Conservation (phyloP, 2,113 vertebrate genomes). For the Poeciliopsis retropinna region DNA sequence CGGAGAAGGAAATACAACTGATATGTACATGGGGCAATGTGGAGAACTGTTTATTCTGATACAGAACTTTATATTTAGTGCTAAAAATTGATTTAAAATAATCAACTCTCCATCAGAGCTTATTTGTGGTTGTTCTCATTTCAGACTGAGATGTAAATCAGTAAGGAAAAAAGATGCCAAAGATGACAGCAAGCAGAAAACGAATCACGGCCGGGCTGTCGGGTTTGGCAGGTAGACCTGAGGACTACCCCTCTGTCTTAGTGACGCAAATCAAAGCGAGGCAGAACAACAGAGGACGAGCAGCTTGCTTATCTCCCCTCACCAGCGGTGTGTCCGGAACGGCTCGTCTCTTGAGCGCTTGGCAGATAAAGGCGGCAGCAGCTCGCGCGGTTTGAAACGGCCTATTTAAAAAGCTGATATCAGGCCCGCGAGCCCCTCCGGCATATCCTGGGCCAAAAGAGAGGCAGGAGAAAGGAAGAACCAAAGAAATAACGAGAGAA, state of each 20-base stretch:
- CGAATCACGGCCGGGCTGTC: slow-evolving; percentile 47
- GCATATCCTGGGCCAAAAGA: slow-evolving; percentile 16
- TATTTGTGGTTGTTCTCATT: slow-evolving; percentile 11
- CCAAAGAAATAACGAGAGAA: background rate
- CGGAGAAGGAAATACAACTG: background rate
- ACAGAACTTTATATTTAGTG: background rate
- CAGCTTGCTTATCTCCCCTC: slow-evolving; percentile 20
- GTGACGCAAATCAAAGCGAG: slow-evolving; percentile 38
- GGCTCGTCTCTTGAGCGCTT: slow-evolving; percentile 26
- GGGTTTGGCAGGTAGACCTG: slow-evolving; percentile 53
- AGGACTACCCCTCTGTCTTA: slow-evolving; percentile 48
- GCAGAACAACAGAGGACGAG: slow-evolving; percentile 7
- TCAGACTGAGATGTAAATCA: slow-evolving; percentile 11
- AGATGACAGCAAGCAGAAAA: slow-evolving; percentile 22
- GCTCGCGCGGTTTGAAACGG: slow-evolving; percentile 26
- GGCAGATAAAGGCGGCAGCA: slow-evolving; percentile 38
- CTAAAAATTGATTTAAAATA: background rate
- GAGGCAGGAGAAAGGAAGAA: background rate
- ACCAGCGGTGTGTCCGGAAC: slow-evolving; percentile 38
- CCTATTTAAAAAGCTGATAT: slow-evolving; percentile 31
- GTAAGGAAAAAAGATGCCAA: slow-evolving; percentile 15
- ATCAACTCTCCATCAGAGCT: slow-evolving; percentile 4
- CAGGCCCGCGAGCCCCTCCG: slow-evolving; percentile 4
- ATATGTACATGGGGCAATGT: background rate
- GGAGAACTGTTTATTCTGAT: background rate